Base-by-base conservation (phyloP, 2,113 vertebrate genomes). In the Corythornis madagascariensis region DNA sequence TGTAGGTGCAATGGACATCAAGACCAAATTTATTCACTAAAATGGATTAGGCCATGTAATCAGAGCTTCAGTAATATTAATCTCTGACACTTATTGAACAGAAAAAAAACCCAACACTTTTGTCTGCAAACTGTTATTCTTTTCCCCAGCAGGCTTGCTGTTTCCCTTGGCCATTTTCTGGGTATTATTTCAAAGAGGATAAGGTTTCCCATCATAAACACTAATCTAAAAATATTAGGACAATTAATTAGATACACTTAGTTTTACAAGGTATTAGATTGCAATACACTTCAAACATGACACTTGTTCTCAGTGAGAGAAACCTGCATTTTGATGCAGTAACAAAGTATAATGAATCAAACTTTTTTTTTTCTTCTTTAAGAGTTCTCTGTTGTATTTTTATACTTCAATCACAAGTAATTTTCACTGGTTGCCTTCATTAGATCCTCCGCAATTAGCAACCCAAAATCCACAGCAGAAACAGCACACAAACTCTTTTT, bases 161-260 rank as follows among this genome's bases (percentile, higher is more conserved):
- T 56, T 88, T 64, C 92, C 92, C 96, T 96, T 97, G 90, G 90
- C 92, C 83, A 96, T 98, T 98, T 97, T 98, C 97, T 97, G 97
- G 94, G 95, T 97, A 96, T 96, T 96, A 98, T 96, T 98, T 98
- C 98, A 98, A 98, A 98, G 97, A 96, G 94, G 94, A 96, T 97
- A 97, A 96, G 93, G 88, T 97, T 97, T 98, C 96, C 90, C 92
- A 94, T 97, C 95, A 97, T 98, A 97, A 97, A 97, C 97, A 97
- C 95, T 97, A 96, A 97, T 97, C 90, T 96, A 95, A 97, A 98
- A 97, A 97, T 97, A 98, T 97, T 96, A 93, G 90, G 92, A 96
- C 92, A 98, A 98, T 98, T 99, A 98, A 98, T 99, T 98, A 98
- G 98, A 98, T 98, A 98, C 89, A 98, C 97, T 98, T 98, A 97